These are phyloP conservation scores for Diplogasteroides magnus DNA, from an alignment of 1,140 invertebrate species.

Conservation along the genomic window DNA sequence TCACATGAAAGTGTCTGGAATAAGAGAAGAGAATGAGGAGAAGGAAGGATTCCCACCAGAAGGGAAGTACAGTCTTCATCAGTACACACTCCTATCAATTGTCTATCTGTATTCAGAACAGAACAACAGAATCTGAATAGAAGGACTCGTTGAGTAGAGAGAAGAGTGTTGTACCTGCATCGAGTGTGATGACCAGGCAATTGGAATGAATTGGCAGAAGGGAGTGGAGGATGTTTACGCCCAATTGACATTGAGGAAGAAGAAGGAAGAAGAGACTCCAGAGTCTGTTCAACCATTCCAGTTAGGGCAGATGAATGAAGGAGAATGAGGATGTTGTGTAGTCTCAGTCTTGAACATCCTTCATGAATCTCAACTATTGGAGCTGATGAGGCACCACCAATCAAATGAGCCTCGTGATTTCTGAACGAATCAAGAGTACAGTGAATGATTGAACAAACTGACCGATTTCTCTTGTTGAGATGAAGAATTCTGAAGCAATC, in stretches of 20 bases:
- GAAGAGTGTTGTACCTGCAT: background rate
- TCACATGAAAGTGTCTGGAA: slow-evolving; percentile 70
- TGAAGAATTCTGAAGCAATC: slow-evolving; percentile 93
- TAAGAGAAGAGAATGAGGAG: background rate
- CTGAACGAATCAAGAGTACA: too few relatives aligned
- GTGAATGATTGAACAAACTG: too few relatives aligned
- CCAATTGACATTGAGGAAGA: background rate
- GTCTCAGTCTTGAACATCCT: slow-evolving; percentile 46
- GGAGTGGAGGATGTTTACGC: slow-evolving; percentile 7
- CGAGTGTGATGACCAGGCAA: background rate
- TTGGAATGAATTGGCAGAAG: too few relatives aligned
- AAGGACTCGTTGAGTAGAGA: background rate
- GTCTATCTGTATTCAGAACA: slow-evolving; percentile 70
- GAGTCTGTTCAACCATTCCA: slow-evolving; percentile 21
- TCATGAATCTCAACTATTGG: slow-evolving; percentile 51
- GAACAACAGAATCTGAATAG: slow-evolving; percentile 74
- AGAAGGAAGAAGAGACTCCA: slow-evolving; percentile 7
- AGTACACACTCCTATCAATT: slow-evolving; percentile 84
- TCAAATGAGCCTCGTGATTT: slow-evolving; percentile 35
- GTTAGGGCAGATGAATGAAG: background rate
- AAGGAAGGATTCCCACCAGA: background rate
- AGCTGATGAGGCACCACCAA: slow-evolving; percentile 27
- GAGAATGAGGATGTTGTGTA: slow-evolving; percentile 36
- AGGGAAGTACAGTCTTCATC: slow-evolving; percentile 81
- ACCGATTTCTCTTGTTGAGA: slow-evolving; percentile 78